A percentile compares a stretch with the other conserved stretches of the same genome.
Evolutionary conservation across 2,888 invertebrate genomes (phyloP).

Genomic region (Podotricha telesiphe): DNA sequence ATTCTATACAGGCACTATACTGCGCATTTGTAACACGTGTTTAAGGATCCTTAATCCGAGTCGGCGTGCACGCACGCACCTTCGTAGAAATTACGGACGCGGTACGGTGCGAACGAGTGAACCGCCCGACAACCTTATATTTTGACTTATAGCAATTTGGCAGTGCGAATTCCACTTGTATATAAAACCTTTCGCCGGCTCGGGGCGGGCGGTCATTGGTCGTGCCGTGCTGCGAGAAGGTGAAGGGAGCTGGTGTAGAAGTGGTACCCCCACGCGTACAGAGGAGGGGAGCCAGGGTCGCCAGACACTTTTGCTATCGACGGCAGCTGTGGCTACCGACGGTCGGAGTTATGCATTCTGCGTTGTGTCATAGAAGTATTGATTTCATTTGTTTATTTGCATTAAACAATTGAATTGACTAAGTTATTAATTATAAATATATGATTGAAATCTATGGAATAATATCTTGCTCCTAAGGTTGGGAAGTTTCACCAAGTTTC

Average conservation of each 20-base stretch:
- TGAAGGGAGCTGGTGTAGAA: constrained; percentile 71
- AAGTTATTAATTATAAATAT: neutral
- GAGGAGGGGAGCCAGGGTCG: constrained; percentile 77
- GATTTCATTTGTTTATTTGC: neutral
- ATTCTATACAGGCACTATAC: constrained; percentile 62
- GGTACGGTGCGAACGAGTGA: constrained; percentile 67
- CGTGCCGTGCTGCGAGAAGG: constrained; percentile 55
- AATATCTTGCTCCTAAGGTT: neutral
- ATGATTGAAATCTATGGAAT: neutral
- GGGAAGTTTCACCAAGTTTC: neutral
- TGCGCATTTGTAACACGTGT: constrained; percentile 65
- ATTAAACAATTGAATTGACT: neutral
- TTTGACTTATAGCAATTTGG: constrained; percentile 85
- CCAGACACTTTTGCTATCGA: constrained; percentile 81
- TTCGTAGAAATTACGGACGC: constrained; percentile 47
- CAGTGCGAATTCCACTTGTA: constrained; percentile 85
- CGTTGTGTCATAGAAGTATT: constrained; percentile 54
- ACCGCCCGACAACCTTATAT: constrained; percentile 85
- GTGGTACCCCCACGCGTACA: constrained; percentile 72
- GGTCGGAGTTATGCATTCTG: constrained; percentile 49
- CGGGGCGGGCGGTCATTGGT: constrained; percentile 79
- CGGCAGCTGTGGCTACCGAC: constrained; percentile 61
- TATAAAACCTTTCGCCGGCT: constrained; percentile 86
- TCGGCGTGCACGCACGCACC: constrained; percentile 54
- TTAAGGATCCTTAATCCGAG: constrained; percentile 55